Conservation (phyloP, 2,797 vertebrate species). For the Premnoplex brunnescens region DNA sequence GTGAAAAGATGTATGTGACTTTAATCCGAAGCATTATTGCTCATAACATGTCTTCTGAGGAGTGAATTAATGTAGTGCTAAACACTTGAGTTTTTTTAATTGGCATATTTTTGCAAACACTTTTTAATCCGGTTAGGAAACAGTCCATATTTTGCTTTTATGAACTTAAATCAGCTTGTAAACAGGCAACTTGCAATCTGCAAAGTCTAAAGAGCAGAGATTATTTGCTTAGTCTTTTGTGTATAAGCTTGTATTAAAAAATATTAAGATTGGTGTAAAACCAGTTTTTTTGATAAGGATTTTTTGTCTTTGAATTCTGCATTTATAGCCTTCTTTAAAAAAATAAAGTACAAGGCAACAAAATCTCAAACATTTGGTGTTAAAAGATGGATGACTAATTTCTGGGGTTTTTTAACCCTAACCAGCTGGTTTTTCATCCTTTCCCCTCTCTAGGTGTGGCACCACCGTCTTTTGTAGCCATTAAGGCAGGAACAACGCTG, state of each 20-base stretch:
- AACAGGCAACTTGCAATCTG: background rate
- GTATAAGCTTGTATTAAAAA: background rate
- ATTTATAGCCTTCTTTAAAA: background rate
- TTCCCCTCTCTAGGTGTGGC: constrained; percentile 82
- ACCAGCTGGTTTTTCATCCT: background rate
- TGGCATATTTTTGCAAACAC: background rate
- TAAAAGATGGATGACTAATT: background rate
- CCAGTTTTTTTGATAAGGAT: fast-evolving
- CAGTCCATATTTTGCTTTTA: background rate
- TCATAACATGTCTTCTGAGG: background rate
- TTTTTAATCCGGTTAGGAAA: background rate
- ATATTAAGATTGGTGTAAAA: background rate
- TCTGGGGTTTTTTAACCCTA: background rate
- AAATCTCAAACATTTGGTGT: background rate
- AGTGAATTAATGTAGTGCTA: background rate
- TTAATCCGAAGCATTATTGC: background rate
- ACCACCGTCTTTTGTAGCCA: constrained; percentile 96
- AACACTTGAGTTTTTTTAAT: background rate
- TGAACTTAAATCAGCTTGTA: background rate
- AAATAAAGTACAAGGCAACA: background rate
- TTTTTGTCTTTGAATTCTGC: background rate
- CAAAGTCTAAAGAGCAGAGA: background rate
- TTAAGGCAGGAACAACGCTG: constrained; percentile 96
- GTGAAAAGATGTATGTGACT: background rate
- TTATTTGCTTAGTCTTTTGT: background rate